Evolutionary conservation across 2,797 vertebrate genomes (phyloP).

Genomic region (Neosilurus mollespiculum): DNA sequence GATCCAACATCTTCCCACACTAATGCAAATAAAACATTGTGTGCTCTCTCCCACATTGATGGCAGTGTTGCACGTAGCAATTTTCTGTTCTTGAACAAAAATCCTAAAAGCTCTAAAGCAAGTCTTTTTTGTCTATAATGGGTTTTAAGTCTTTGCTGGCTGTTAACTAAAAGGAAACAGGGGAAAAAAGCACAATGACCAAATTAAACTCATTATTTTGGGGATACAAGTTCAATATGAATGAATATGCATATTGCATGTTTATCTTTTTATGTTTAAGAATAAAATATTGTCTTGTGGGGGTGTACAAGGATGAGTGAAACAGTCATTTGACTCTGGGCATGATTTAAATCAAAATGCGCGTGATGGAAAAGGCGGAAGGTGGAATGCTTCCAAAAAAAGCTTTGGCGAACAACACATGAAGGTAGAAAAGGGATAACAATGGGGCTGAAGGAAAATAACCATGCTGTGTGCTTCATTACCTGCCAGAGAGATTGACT

Average conservation of each 20-base stretch:
- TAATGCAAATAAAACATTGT: background rate
- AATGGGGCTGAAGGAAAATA: slow-evolving; percentile 2
- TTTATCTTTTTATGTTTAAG: background rate
- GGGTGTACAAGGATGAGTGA: background rate
- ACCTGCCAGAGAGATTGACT: background rate
- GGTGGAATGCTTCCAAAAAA: background rate
- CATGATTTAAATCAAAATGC: slow-evolving; percentile 2
- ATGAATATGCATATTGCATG: background rate
- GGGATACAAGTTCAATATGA: background rate
- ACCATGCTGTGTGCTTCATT: background rate
- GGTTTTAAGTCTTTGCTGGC: background rate
- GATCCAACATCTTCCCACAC: background rate
- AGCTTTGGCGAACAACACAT: background rate
- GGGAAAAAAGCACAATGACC: background rate
- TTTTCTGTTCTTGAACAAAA: background rate
- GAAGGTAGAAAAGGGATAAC: slow-evolving; percentile 1
- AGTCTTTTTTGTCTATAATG: slow-evolving; percentile 3
- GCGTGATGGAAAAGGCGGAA: background rate
- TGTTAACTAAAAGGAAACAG: background rate
- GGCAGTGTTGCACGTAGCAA: background rate
- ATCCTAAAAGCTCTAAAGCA: background rate
- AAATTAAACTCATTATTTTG: slow-evolving; percentile 15
- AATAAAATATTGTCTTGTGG: background rate
- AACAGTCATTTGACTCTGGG: background rate
- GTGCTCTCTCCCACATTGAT: background rate